These are phyloP conservation scores for Lepidostoma basale DNA, from an alignment of 1,140 invertebrate species.

Conservation along the genomic window DNA sequence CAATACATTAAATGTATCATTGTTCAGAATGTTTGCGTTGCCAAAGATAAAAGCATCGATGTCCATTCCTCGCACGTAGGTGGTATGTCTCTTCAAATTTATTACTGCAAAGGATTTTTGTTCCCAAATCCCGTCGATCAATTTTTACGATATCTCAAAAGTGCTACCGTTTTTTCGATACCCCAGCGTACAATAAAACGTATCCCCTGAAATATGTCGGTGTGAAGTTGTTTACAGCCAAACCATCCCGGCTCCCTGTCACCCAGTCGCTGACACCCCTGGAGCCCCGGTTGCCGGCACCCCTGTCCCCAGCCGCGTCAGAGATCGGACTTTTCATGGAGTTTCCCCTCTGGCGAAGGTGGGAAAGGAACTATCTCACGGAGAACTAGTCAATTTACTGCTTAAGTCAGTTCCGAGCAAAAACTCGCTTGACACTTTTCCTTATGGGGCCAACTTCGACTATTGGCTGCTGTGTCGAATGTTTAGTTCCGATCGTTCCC, in stretches of 20 bases:
- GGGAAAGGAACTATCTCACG: conserved; percentile 1
- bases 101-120: neutral
- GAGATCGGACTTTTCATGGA: conserved; percentile 6
- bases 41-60: too few relatives aligned
- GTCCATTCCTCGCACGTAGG: neutral
- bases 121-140: conserved; percentile 12
- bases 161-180: neutral
- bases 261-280: neutral
- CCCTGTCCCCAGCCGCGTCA: conserved; percentile 8
- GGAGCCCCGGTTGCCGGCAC: neutral
- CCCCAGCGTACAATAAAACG: conserved; percentile 18
- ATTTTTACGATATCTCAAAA: conserved; percentile 21
- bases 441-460: neutral
- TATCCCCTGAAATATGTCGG: conserved; percentile 12
- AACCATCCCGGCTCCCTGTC: neutral
- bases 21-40: too few relatives aligned
- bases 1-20: too few relatives aligned
- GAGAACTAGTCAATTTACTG: conserved; percentile 27
- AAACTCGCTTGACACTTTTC: conserved; percentile 13
- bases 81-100: too few relatives aligned
- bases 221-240: conserved; percentile 22
- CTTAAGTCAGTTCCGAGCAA: conserved; percentile 10
- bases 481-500: too few relatives aligned
- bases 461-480: neutral
- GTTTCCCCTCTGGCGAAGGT: neutral